Base-by-base conservation (phyloP, 2,888 invertebrate species). In the Brenthis hecate region DNA sequence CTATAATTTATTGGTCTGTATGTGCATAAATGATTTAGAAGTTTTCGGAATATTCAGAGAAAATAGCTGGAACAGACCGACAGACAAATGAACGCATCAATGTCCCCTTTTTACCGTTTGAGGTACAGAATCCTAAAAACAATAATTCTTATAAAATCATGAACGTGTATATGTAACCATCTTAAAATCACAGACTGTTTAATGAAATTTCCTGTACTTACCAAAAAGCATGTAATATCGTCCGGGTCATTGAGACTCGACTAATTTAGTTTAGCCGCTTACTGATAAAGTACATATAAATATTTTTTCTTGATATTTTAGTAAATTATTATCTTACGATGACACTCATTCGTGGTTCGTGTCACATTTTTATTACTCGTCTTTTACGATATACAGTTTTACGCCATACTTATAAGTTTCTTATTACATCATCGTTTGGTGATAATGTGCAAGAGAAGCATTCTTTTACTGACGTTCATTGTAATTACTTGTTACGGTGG, bases 251-350 rank as follows among this genome's bases (percentile, higher is more conserved):
- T 73, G 74, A 69, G 66, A 71, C 65, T 61, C 53, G 63, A 71
- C 69, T 72, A 71, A 74, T 65, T 74, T 72, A 62, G 66, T 64
- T 62, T 55, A 55, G 53, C 65, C 73, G 60, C 72, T 64, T 68
- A 73, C 74, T 75, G 85, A 86, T 84, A 85, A 84, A 77, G 73
- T 55, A 68, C 58, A 66, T 76, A 74, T 75, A 75, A 74, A 76
- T 77, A 60, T 79, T 80, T 81, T 78, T 75, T 80, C 78, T 76
- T 77, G 69, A 68, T 74, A 77, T 79, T 77, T 80, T 77, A 79
- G 77, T 78, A 57, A 72, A 71, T 79, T 80, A 79, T 87, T 85
- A 88, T 89, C 89, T 83, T 80, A 63, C 79, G 80, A 83, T 82
- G 81, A 82, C 77, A 64, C 70, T 80, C 88, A 84, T 75, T 84